phyloP scores from a whole-genome alignment of 2,888 invertebrate species.

The Drosophila eohydei region DNA sequence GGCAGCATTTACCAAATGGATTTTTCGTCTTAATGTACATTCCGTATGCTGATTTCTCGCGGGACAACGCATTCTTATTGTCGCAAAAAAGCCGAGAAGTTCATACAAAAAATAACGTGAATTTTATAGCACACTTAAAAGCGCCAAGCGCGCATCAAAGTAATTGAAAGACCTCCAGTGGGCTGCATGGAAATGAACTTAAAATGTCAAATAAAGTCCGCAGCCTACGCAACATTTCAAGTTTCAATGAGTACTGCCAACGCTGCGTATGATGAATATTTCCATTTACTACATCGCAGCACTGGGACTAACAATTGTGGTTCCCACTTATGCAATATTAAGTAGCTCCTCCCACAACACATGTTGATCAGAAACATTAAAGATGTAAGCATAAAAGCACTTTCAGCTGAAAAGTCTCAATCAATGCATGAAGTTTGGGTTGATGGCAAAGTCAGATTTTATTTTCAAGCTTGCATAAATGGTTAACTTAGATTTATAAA shows the following conservation, averaged over 20 bases:
- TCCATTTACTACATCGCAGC: neutral
- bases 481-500: neutral
- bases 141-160: conserved; percentile 9
- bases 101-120: neutral
- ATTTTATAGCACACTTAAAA: conserved; percentile 19
- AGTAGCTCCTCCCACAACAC: neutral
- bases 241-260: conserved; percentile 6
- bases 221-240: conserved; percentile 11
- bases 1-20: conserved; percentile 36
- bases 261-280: conserved; percentile 45
- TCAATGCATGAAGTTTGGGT: no score
- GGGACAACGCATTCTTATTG: conserved; percentile 3
- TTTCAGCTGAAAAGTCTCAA: neutral
- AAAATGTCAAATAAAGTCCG: conserved; percentile 29
- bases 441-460: neutral
- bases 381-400: neutral
- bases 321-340: neutral
- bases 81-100: neutral
- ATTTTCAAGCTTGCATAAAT: neutral
- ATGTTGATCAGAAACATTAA: neutral
- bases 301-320: neutral
- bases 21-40: conserved; percentile 7
- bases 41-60: conserved; percentile 23
- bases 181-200: conserved; percentile 24
- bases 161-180: conserved; percentile 10